Conservation (phyloP, 2,113 vertebrate genomes). For the Phycodurus eques region DNA sequence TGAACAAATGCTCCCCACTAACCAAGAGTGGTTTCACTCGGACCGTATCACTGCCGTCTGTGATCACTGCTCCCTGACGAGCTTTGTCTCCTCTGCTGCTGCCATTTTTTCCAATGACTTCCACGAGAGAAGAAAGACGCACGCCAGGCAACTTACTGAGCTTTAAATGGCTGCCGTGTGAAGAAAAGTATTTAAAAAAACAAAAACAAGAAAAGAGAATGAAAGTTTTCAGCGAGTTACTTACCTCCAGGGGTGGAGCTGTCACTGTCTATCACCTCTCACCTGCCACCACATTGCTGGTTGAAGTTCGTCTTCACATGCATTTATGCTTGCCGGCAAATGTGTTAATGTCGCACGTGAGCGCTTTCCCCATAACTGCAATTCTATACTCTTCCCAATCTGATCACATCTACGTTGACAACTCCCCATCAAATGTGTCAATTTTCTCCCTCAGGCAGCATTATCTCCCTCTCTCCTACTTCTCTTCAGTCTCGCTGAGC, state of each 20-base stretch:
- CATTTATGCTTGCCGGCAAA: conserved; percentile 1
- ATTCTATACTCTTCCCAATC: conserved; percentile 11
- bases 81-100: conserved; percentile 1
- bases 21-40: too few species aligned
- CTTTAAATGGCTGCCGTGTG: conserved; percentile 20
- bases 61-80: background rate
- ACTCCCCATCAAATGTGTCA: conserved; percentile 48
- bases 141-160: conserved; percentile 10
- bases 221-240: conserved; percentile 14
- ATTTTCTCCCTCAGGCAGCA: conserved; percentile 23
- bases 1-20: too few species aligned
- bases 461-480: conserved; percentile 29
- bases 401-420: conserved; percentile 31
- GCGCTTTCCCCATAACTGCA: conserved; percentile 1
- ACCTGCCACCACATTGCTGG: conserved; percentile 17
- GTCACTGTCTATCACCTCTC: conserved; percentile 38
- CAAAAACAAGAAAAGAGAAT: background rate
- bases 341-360: conserved; percentile 8
- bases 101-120: background rate
- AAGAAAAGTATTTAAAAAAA: conserved; percentile 7
- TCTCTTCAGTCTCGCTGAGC: conserved; percentile 9
- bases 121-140: background rate
- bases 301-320: conserved; percentile 12
- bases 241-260: conserved; percentile 19
- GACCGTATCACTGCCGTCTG: too few species aligned